Evolutionary conservation across 2,797 vertebrate species (phyloP).

Genomic region (Meriones psammophilus): DNA sequence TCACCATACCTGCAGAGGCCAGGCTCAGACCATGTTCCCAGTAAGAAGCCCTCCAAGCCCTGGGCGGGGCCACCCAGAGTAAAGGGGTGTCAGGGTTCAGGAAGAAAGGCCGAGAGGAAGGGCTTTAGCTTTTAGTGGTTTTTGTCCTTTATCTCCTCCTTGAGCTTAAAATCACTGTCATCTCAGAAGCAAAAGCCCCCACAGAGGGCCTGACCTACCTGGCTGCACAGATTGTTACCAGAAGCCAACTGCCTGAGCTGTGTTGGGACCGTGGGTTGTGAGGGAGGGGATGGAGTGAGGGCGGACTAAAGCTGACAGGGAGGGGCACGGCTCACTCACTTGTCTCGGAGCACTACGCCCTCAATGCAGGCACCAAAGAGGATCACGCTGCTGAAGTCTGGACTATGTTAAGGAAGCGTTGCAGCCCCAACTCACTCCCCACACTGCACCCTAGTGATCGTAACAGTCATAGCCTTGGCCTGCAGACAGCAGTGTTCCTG

Average conservation of each 20-base stretch:
- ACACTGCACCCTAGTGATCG: background rate
- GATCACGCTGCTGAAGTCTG: constrained; percentile 97
- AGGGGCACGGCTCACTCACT: constrained; percentile 90
- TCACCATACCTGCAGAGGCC: constrained; percentile 93
- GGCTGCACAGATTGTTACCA: constrained; percentile 21
- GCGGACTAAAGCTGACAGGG: background rate
- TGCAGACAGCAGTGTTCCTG: background rate
- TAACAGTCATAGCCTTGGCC: background rate
- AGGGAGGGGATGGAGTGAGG: background rate
- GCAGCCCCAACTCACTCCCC: background rate
- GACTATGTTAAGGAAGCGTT: constrained; percentile 76
- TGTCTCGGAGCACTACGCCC: constrained; percentile 97
- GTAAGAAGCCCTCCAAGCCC: background rate
- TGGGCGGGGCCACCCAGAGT: background rate
- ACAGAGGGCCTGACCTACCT: background rate
- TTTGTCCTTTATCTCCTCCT: background rate
- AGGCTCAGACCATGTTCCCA: constrained; percentile 15
- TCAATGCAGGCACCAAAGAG: constrained; percentile 98
- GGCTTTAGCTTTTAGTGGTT: background rate
- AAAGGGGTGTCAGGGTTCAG: background rate
- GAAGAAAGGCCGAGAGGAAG: background rate
- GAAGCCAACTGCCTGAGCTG: constrained; percentile 4
- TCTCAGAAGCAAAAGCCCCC: constrained; percentile 33
- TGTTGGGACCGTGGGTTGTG: background rate
- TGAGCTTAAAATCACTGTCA: background rate